A percentile compares a stretch with the other conserved stretches of the same genome.
These are phyloP conservation scores for Drosophila nasuta DNA, from an alignment of 1,140 invertebrate species.

Conservation along the genomic window DNA sequence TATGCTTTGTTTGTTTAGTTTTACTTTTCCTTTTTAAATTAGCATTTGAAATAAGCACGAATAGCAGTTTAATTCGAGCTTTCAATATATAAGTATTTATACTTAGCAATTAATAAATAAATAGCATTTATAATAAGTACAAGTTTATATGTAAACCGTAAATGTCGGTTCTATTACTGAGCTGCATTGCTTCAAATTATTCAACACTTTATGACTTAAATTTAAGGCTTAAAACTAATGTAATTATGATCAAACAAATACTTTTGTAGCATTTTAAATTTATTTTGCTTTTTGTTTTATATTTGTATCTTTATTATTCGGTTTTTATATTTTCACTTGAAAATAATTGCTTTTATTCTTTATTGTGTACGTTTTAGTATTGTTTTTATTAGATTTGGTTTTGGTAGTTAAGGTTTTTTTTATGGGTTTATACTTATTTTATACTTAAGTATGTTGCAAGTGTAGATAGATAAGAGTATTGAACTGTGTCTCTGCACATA, in stretches of 20 bases:
- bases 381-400: constrained; percentile 33
- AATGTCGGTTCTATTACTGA: constrained; percentile 33
- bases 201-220: constrained; percentile 61
- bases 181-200: constrained; percentile 67
- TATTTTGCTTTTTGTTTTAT: constrained; percentile 29
- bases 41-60: constrained; percentile 65
- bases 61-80: constrained; percentile 50
- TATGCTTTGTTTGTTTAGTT: constrained; percentile 40
- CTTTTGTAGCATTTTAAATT: constrained; percentile 48
- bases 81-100: constrained; percentile 52
- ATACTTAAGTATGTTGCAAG: constrained; percentile 54
- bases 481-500: constrained; percentile 64
- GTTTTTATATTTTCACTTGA: constrained; percentile 61
- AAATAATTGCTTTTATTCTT: constrained; percentile 78
- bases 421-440: constrained; percentile 31
- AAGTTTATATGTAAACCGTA: constrained; percentile 25
- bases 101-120: constrained; percentile 69
- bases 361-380: constrained; percentile 69
- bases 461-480: constrained; percentile 52
- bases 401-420: constrained; percentile 19
- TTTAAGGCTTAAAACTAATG: constrained; percentile 59
- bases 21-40: constrained; percentile 44
- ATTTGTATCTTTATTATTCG: constrained; percentile 18
- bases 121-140: constrained; percentile 48
- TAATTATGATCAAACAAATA: constrained; percentile 43